Evolutionary conservation across 2,888 invertebrate species (phyloP).

Genomic region (Polydrusus tereticollis): DNA sequence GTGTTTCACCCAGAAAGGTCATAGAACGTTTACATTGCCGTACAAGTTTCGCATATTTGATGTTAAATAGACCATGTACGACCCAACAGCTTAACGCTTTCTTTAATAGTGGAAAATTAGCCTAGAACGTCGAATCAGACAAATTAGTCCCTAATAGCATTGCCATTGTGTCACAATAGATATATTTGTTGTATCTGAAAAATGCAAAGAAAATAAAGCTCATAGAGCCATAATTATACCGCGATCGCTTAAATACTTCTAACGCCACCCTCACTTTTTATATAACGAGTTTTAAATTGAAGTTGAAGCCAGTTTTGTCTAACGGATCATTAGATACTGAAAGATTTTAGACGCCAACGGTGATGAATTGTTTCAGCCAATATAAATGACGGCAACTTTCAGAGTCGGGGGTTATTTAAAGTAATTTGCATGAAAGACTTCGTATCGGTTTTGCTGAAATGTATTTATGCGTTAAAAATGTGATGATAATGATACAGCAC

Average conservation of each 20-base stretch:
- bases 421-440: not conserved
- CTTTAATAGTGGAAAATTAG: too few species aligned
- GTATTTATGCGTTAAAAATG: not conserved
- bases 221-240: slow-evolving; percentile 2
- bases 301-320: slow-evolving; percentile 21
- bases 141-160: not conserved
- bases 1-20: too few species aligned
- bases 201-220: slow-evolving; percentile 4
- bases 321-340: slow-evolving; percentile 22
- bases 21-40: too few species aligned
- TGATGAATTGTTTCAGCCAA: slow-evolving; percentile 11
- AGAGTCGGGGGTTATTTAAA: slow-evolving; percentile 7
- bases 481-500: too few species aligned
- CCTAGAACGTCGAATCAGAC: not conserved
- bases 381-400: slow-evolving; percentile 7
- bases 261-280: slow-evolving; percentile 18
- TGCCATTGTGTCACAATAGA: not conserved
- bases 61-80: too few species aligned
- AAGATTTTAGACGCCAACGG: slow-evolving; percentile 16
- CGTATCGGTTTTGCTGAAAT: not conserved
- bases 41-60: too few species aligned
- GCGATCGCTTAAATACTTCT: slow-evolving; percentile 4
- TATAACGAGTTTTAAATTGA: slow-evolving; percentile 21
- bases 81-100: too few species aligned
- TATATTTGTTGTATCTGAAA: slow-evolving; percentile 1